Evolutionary conservation across 1,140 invertebrate species (phyloP).

Genomic region (Sesamia nonagrioides): DNA sequence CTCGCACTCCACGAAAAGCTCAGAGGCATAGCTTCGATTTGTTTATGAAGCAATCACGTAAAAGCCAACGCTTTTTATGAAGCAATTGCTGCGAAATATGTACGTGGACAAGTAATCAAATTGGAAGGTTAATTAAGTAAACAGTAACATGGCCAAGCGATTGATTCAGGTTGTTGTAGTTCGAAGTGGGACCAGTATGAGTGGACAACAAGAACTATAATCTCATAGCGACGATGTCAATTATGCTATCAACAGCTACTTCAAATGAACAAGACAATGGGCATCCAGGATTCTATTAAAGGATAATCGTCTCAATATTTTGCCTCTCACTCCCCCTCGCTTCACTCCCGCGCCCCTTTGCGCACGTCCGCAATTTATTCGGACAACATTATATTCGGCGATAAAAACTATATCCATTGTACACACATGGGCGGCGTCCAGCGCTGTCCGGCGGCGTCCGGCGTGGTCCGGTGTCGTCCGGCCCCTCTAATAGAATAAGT

Average conservation of each 20-base stretch:
- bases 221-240: neutral
- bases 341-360: neutral
- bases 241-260: neutral
- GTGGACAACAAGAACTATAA: neutral
- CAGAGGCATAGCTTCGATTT: conserved; percentile 12
- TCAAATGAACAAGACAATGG: neutral
- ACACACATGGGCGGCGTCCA: conserved; percentile 21
- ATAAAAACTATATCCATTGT: conserved; percentile 50
- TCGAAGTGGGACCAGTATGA: neutral
- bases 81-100: neutral
- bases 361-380: conserved; percentile 39
- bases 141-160: neutral
- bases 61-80: conserved; percentile 10
- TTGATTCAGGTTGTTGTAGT: neutral
- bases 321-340: neutral
- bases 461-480: neutral
- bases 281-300: neutral
- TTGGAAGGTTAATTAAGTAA: conserved; percentile 14
- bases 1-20: conserved; percentile 7
- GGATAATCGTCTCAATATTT: neutral
- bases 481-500: conserved; percentile 48
- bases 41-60: conserved; percentile 27
- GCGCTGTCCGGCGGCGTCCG: neutral
- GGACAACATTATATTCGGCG: conserved; percentile 46
- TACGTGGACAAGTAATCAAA: neutral